Conservation (phyloP, 2,888 invertebrate species). For the Bruchidius siliquastri region DNA sequence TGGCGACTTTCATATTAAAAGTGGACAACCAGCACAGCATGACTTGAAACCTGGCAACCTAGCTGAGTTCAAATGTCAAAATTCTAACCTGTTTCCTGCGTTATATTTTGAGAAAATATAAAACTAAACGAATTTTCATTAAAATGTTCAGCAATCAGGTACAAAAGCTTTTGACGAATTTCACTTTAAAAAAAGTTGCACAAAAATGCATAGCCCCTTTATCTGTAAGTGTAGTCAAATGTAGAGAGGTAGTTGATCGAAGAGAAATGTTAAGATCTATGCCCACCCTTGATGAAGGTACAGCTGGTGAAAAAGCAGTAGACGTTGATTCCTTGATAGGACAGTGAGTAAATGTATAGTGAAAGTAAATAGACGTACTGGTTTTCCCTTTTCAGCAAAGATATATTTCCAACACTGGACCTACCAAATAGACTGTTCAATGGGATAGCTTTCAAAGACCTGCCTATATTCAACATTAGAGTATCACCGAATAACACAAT, state of each 20-base stretch:
- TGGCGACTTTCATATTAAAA: no score
- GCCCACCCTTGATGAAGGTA: slow-evolving; percentile 66
- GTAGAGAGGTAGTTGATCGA: slow-evolving; percentile 49
- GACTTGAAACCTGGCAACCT: no score
- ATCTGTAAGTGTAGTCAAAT: slow-evolving; percentile 9
- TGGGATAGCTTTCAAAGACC: slow-evolving; percentile 70
- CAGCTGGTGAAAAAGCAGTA: slow-evolving; percentile 66
- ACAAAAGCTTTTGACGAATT: not conserved
- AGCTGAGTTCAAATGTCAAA: not conserved
- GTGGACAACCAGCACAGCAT: no score
- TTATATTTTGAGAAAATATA: no score
- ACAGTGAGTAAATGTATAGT: slow-evolving; percentile 49
- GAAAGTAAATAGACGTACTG: not conserved
- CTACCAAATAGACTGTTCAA: slow-evolving; percentile 70
- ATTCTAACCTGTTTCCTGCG: no score
- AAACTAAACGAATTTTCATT: no score
- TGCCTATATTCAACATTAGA: slow-evolving; percentile 79
- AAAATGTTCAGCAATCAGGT: not conserved
- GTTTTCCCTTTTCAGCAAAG: slow-evolving; percentile 53
- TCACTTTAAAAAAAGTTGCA: not conserved
- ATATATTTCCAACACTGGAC: slow-evolving; percentile 68
- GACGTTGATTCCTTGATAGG: slow-evolving; percentile 64
- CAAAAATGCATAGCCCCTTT: not conserved
- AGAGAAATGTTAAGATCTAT: slow-evolving; percentile 54
- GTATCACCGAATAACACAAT: slow-evolving; percentile 87